These are phyloP conservation scores for Lichenostomus cassidix DNA, from an alignment of 2,113 vertebrate species.

Conservation along the genomic window DNA sequence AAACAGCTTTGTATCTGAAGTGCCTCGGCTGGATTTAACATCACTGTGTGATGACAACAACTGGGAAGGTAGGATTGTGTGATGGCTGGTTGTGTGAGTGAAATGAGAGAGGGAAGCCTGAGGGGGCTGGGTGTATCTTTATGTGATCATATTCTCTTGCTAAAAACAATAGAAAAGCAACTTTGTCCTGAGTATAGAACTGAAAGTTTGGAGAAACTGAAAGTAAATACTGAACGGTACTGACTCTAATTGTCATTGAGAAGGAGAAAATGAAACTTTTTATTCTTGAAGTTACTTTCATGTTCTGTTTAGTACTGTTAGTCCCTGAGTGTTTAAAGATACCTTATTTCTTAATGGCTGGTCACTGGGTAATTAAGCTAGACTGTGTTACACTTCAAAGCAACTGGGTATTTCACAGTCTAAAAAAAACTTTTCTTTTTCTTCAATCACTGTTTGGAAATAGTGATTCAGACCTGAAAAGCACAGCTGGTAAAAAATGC, in stretches of 20 bases:
- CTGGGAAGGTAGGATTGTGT: constrained; percentile 87
- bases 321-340: neutral
- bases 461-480: neutral
- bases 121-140: neutral
- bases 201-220: neutral
- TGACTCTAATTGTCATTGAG: neutral
- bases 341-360: neutral
- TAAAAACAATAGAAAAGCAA: neutral
- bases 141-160: neutral
- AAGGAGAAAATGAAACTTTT: neutral
- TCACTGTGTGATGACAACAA: constrained; percentile 82
- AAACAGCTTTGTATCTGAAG: constrained; percentile 76
- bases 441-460: neutral
- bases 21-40: constrained; percentile 88
- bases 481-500: neutral
- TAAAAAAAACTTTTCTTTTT: neutral
- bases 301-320: neutral
- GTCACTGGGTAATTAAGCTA: neutral
- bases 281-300: neutral
- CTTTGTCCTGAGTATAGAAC: neutral
- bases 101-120: neutral
- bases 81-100: neutral
- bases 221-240: neutral
- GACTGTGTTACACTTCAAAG: neutral
- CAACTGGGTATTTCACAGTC: neutral